A percentile compares a stretch with the other conserved stretches of the same genome.
Evolutionary conservation across 2,113 vertebrate species (phyloP).

Genomic region (Fulmarus glacialis): DNA sequence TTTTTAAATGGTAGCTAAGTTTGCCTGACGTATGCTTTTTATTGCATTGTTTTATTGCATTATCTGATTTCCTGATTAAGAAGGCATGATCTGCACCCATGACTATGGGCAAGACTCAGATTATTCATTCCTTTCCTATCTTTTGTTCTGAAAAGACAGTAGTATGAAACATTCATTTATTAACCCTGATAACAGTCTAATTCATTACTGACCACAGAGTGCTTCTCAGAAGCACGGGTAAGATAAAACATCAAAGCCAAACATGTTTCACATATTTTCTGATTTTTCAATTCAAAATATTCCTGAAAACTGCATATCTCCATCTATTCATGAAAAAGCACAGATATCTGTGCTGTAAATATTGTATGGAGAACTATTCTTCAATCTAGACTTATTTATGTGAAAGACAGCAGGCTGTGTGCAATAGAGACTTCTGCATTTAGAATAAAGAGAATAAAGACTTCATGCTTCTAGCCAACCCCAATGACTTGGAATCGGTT

Average conservation of each 20-base stretch:
- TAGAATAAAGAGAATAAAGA: conserved; percentile 14
- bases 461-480: conserved; percentile 17
- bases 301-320: not conserved
- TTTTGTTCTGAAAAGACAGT: not conserved
- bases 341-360: not conserved
- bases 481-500: conserved; percentile 2
- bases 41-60: not conserved
- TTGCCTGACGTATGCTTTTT: not conserved
- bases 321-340: not conserved
- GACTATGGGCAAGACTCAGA: not conserved
- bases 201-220: not conserved
- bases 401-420: not conserved
- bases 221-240: not conserved
- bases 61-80: not conserved
- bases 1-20: not conserved
- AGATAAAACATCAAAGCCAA: not conserved
- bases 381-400: not conserved
- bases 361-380: not conserved
- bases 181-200: not conserved
- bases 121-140: not conserved
- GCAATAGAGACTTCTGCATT: not conserved
- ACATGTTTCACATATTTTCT: not conserved
- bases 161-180: not conserved
- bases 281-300: not conserved
- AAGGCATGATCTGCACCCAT: not conserved